Evolutionary conservation across 1,140 invertebrate genomes (phyloP), one percentile per base, ranked within the genome.

Genomic region (Grapholita molesta): DNA sequence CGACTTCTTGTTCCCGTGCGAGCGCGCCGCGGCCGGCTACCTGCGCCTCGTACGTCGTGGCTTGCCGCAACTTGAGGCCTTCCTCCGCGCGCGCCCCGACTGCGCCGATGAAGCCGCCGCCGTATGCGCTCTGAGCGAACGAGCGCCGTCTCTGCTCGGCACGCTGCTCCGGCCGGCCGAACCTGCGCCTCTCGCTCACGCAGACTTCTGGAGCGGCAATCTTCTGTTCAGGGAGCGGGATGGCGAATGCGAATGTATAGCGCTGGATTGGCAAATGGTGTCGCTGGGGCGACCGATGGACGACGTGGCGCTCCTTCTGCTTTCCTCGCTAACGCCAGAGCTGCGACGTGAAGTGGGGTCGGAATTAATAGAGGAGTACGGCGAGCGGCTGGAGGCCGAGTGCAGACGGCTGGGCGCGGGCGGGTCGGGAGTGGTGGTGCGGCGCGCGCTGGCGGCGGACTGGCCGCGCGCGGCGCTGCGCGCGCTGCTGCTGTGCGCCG

Each of bases 191-290:
- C 91, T 96, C 9, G 96, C 95, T 0, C 96, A 96, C 81, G 96
- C 95, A 0, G 96, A 97, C 78, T 97, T 96, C 82, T 97, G 96
- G 96, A 96, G 95, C 81, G 96, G 96, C 72, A 97, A 97, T 88
- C 89, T 97, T 6, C 91, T 96, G 67, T 96, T 97, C 77, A 90
- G 92, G 32, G 93, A 94, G 71, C 83, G 76, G 8, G 91, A 94
- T 38, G 92, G 90, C 30, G 75, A 74, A 21, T 92, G 86, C 65
- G 88, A 91, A 71, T 97, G 96, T 77, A 93, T 94, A 21, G 95
- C 96, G 21, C 85, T 97, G 15, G 96, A 96, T 81, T 97, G 96
- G 96, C 96, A 97, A 92, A 96, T 97, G 96, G 95, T 96, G 64
- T 96, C 95, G 0, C 94, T 96, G 70, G 96, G 95, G 66, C 90